phyloP scores from a whole-genome alignment of 2,113 vertebrate species.

The Macrotis lagotis region DNA sequence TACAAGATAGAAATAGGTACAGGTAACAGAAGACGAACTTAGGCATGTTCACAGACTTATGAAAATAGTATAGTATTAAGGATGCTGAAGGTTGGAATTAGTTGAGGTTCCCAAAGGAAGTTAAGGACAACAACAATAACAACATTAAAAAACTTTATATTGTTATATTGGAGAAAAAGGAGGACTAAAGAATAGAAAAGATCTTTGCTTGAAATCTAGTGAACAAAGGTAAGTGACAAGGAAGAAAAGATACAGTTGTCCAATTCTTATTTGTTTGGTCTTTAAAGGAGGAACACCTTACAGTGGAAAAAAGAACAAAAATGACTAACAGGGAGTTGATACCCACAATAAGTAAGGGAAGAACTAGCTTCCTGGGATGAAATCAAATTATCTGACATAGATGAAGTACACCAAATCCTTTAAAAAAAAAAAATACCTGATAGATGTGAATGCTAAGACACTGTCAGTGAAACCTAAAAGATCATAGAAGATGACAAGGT shows the following conservation, averaged over 20 bases:
- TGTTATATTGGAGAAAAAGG: neutral
- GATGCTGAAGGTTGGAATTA: neutral
- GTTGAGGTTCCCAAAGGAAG: neutral
- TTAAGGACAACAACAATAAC: neutral
- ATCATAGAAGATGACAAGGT: neutral
- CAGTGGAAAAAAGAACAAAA: too few relatives aligned
- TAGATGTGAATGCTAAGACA: neutral
- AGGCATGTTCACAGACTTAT: neutral
- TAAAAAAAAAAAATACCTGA: neutral
- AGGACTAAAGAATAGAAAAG: neutral
- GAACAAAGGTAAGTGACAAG: neutral
- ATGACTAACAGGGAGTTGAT: neutral
- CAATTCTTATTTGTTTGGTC: neutral
- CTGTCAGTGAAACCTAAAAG: neutral
- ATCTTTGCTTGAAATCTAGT: neutral
- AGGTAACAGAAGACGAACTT: neutral
- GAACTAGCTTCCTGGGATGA: neutral
- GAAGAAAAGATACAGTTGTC: neutral
- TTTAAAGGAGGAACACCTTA: neutral
- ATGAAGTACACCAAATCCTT: neutral
- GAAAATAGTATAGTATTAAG: neutral
- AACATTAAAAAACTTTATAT: neutral
- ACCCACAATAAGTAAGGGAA: neutral
- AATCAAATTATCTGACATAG: neutral
- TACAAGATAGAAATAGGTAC: neutral